Evolutionary conservation across 1,140 invertebrate genomes (phyloP).

Genomic region (Polypedilum pembai): DNA sequence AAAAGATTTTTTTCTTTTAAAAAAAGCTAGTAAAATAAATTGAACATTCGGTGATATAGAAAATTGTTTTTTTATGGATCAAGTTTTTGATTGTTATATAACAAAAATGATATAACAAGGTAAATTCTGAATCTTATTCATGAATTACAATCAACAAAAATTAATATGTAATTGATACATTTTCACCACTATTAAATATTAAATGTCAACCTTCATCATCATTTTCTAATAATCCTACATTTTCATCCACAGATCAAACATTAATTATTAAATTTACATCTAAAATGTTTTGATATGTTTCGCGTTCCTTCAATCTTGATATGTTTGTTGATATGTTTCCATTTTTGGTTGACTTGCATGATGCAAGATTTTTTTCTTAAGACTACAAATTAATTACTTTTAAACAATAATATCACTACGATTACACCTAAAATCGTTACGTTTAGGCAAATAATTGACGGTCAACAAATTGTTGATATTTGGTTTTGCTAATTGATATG

Average conservation of each 20-base stretch:
- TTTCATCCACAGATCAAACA: not conserved
- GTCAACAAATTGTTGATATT: not conserved
- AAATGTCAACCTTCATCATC: not conserved
- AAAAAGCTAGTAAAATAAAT: too few species aligned
- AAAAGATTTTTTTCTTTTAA: too few species aligned
- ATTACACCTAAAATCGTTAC: not conserved
- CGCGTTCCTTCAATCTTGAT: not conserved
- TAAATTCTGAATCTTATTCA: too few species aligned
- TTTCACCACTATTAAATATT: too few species aligned
- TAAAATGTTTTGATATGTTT: not conserved
- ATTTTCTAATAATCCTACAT: too few species aligned
- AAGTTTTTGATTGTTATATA: too few species aligned
- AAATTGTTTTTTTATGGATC: too few species aligned
- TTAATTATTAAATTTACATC: not conserved
- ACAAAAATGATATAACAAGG: too few species aligned
- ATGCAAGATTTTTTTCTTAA: not conserved
- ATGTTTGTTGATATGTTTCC: not conserved
- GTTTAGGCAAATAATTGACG: conserved; percentile 9
- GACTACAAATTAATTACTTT: not conserved
- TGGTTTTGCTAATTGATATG: conserved; percentile 12
- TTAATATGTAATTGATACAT: too few species aligned
- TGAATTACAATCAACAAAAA: too few species aligned
- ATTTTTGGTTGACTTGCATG: not conserved
- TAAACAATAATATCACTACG: not conserved
- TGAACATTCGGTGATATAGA: too few species aligned